phyloP scores from a whole-genome alignment of 2,797 vertebrate species.

The Aratinga solstitialis region DNA sequence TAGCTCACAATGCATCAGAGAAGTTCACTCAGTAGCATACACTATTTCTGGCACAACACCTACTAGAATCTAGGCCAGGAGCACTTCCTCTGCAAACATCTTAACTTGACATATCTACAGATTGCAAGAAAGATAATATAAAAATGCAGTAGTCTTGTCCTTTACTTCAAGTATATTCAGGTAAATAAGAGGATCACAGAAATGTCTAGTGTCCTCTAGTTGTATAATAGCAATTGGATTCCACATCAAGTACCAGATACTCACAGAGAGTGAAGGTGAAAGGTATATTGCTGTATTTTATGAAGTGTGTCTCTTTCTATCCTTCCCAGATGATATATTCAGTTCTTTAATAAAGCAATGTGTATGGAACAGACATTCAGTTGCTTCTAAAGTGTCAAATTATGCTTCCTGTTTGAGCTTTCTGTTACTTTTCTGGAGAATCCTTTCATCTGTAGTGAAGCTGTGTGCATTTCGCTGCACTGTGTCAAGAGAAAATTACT shows the following conservation, averaged over 20 bases:
- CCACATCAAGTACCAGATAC: background rate
- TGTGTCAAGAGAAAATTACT: background rate
- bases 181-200: background rate
- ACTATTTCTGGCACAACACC: background rate
- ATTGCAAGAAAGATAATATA: background rate
- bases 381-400: background rate
- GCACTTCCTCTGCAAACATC: background rate
- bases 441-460: background rate
- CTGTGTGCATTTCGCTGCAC: background rate
- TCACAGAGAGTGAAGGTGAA: background rate
- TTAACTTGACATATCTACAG: background rate
- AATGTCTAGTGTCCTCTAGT: background rate
- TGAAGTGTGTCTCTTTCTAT: background rate
- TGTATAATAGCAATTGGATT: background rate
- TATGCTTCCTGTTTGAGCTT: background rate
- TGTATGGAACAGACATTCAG: background rate
- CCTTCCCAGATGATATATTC: background rate
- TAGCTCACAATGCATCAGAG: background rate
- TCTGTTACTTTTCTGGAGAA: background rate
- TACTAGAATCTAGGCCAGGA: background rate
- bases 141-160: background rate
- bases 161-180: background rate
- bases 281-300: background rate
- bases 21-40: background rate
- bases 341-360: background rate